Evolutionary conservation across 1,140 invertebrate genomes (phyloP), one percentile per base, ranked within the genome.

Genomic region (Neodiprion lecontei): DNA sequence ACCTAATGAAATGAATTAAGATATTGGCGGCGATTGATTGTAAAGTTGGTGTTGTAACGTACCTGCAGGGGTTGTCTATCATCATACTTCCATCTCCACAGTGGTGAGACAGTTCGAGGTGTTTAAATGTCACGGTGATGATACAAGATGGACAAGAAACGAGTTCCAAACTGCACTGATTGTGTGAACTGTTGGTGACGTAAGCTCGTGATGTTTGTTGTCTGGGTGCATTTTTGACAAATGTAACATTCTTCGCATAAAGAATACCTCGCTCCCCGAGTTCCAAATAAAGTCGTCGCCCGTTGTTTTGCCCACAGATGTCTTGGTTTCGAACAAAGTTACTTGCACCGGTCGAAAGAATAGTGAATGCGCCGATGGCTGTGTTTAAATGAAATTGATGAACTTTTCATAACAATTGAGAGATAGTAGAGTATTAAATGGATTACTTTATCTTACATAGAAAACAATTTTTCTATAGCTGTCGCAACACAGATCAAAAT

Each of bases 101-200:
- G 65, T 87, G 82, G 71, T 88, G 86, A 1, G 85, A 79, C 72
- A 90, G 78, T 23, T 87, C 80, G 8, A 91, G 81, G 28, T 89
- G 89, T 75, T 88, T 90, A 74, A 94, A 92, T 61, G 88, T 90
- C 11, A 94, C 86, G 7, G 90, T 86, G 21, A 94, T 91, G 48
- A 94, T 89, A 79, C 93, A 94, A 4, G 92, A 92, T 0, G 93
- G 91, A 80, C 93, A 94, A 9, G 93, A 93, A 8, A 93, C 90
- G 67, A 94, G 83, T 80, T 94, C 93, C 68, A 94, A 84, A 74
- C 89, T 91, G 80, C 93, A 94, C 74, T 92, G 91, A 71, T 91
- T 88, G 76, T 89, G 88, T 11, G 86, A 88, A 78, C 84, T 85
- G 70, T 88, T 88, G 3, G 79, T 79, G 66, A 79, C 70, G 70